Conservation (phyloP, 2,113 vertebrate genomes). For the Osmerus mordax region DNA sequence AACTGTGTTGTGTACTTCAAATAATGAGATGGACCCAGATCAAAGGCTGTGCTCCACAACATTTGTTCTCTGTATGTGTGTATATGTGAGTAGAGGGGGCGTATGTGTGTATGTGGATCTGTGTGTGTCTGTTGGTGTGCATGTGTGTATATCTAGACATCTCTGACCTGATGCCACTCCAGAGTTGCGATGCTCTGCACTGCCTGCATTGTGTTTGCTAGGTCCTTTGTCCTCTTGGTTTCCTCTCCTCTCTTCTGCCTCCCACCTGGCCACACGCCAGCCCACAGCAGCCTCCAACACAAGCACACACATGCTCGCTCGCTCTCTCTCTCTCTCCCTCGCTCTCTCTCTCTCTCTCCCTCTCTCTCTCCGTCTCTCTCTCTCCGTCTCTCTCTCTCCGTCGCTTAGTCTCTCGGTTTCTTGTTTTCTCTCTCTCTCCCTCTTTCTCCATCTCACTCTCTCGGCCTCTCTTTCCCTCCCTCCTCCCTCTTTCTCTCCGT, state of each 20-base stretch:
- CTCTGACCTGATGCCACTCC: constrained; percentile 28
- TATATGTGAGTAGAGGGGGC: constrained; percentile 11
- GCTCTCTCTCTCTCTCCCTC: too few relatives aligned
- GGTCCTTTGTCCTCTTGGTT: constrained; percentile 53
- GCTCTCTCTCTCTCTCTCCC: too few relatives aligned
- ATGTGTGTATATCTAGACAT: constrained; percentile 13
- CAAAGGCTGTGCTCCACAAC: constrained; percentile 29
- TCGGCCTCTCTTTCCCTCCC: too few relatives aligned
- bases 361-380: too few relatives aligned
- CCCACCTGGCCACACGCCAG: constrained; percentile 24
- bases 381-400: too few relatives aligned
- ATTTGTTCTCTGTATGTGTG: constrained; percentile 4
- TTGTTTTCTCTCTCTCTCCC: too few relatives aligned
- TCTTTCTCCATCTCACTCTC: too few relatives aligned
- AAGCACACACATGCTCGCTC: neutral
- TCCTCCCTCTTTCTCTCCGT: too few relatives aligned
- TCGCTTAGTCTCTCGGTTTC: too few relatives aligned
- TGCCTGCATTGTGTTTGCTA: constrained; percentile 51
- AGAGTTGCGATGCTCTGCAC: constrained; percentile 33
- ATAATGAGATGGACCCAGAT: constrained; percentile 34
- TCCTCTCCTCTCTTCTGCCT: constrained; percentile 42
- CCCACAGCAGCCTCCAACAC: constrained; percentile 5
- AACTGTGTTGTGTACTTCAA: constrained; percentile 21
- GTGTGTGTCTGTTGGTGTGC: neutral
- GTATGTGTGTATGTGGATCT: constrained; percentile 8